Evolutionary conservation across 2,797 vertebrate genomes (phyloP).

Genomic region (Melanotaenia maccullochi): DNA sequence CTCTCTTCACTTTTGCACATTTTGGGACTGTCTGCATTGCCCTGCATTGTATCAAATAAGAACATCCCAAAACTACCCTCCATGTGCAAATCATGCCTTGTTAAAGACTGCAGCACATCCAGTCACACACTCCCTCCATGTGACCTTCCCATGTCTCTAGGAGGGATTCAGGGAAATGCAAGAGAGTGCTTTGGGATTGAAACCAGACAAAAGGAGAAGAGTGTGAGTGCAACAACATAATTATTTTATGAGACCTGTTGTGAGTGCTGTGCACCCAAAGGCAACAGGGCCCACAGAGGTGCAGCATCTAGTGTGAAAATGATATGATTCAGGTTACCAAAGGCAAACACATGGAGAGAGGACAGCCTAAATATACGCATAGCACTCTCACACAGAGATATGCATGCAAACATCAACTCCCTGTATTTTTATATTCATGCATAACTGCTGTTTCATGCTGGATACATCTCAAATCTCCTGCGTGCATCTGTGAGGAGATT

Average conservation of each 20-base stretch:
- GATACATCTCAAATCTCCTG: conserved; percentile 23
- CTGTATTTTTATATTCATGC: conserved; percentile 19
- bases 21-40: neutral
- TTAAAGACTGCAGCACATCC: conserved; percentile 7
- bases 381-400: neutral
- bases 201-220: conserved; percentile 57
- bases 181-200: conserved; percentile 49
- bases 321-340: conserved; percentile 58
- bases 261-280: conserved; percentile 50
- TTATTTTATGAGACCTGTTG: conserved; percentile 76
- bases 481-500: conserved; percentile 36
- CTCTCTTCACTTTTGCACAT: neutral
- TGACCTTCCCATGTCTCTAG: conserved; percentile 53
- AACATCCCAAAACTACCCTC: neutral
- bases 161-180: conserved; percentile 39
- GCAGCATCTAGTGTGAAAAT: conserved; percentile 47
- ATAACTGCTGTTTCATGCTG: conserved; percentile 14
- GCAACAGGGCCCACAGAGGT: conserved; percentile 39
- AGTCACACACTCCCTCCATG: conserved; percentile 67
- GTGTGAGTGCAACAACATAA: conserved; percentile 66
- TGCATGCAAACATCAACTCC: conserved; percentile 2
- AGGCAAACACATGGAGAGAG: conserved; percentile 21
- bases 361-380: conserved; percentile 43
- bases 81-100: neutral
- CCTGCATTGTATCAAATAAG: neutral